phyloP scores from a whole-genome alignment of 2,888 invertebrate species.

The Lordiphosa fenestrarum region DNA sequence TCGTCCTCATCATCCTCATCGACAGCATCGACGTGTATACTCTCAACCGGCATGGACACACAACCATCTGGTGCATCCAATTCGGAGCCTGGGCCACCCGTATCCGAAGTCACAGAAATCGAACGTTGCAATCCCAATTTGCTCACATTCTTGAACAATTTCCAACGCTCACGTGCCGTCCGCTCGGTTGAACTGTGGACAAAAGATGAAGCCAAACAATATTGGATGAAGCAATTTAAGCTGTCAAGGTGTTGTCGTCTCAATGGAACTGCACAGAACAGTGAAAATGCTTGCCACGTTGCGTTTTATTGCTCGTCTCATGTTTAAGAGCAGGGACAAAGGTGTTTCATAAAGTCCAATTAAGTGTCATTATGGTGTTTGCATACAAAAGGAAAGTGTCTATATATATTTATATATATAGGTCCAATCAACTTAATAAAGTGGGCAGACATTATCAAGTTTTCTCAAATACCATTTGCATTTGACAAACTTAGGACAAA shows the following conservation, averaged over 20 bases:
- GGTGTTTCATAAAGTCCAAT: no score
- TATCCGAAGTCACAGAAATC: slow-evolving; percentile 55
- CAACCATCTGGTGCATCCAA: slow-evolving; percentile 46
- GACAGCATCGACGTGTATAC: slow-evolving; percentile 31
- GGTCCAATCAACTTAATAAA: no score
- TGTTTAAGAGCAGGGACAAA: no score
- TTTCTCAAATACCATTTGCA: no score
- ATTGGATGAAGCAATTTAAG: slow-evolving; percentile 3
- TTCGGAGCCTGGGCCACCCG: slow-evolving; percentile 30
- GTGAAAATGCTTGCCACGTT: neutral
- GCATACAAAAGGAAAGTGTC: no score
- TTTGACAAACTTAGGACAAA: no score
- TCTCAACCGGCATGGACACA: slow-evolving; percentile 26
- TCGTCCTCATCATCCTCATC: slow-evolving; percentile 61
- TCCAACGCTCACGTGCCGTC: slow-evolving; percentile 82
- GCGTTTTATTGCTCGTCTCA: neutral
- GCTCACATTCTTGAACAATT: slow-evolving; percentile 78
- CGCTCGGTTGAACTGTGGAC: slow-evolving; percentile 49
- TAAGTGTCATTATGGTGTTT: no score
- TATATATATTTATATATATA: no score
- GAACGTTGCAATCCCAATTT: slow-evolving; percentile 78
- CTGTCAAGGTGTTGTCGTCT: neutral
- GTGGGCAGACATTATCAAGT: no score
- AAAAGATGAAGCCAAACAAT: slow-evolving; percentile 3
- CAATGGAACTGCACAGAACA: neutral